A percentile compares a stretch with the other conserved stretches of the same genome.
These are phyloP conservation scores for Chrysodeixis includens DNA, from an alignment of 2,888 invertebrate genomes.

Conservation along the genomic window DNA sequence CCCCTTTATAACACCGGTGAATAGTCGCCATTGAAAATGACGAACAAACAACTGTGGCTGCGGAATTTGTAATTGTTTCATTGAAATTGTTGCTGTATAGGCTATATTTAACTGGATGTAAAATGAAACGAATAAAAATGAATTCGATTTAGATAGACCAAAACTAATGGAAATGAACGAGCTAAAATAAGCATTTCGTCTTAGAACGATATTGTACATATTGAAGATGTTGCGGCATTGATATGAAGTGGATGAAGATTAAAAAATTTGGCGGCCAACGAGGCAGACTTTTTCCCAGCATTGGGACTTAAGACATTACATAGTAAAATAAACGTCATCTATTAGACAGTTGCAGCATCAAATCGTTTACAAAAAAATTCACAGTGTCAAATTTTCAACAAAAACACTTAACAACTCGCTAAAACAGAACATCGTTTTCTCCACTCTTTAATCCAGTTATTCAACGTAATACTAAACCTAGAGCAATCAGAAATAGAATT, in stretches of 20 bases:
- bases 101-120: neutral
- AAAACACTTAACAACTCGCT: neutral
- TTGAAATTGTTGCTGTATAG: neutral
- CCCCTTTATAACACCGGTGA: slow-evolving; percentile 15
- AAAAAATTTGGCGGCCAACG: too few species aligned
- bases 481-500: neutral
- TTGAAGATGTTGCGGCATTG: too few species aligned
- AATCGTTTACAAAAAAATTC: neutral
- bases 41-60: neutral
- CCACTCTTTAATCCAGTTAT: neutral
- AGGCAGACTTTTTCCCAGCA: too few species aligned
- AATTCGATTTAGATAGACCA: too few species aligned
- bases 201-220: too few species aligned
- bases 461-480: neutral
- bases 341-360: too few species aligned
- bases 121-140: neutral
- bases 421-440: neutral
- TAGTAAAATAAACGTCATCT: too few species aligned
- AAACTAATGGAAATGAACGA: too few species aligned
- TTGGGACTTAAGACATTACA: too few species aligned
- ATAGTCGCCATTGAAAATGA: slow-evolving; percentile 14
- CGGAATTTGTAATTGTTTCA: slow-evolving; percentile 3
- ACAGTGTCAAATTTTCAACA: neutral
- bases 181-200: too few species aligned
- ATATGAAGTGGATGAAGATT: too few species aligned